Evolutionary conservation across 2,113 vertebrate genomes (phyloP).

Genomic region (Leucoraja erinaceus): DNA sequence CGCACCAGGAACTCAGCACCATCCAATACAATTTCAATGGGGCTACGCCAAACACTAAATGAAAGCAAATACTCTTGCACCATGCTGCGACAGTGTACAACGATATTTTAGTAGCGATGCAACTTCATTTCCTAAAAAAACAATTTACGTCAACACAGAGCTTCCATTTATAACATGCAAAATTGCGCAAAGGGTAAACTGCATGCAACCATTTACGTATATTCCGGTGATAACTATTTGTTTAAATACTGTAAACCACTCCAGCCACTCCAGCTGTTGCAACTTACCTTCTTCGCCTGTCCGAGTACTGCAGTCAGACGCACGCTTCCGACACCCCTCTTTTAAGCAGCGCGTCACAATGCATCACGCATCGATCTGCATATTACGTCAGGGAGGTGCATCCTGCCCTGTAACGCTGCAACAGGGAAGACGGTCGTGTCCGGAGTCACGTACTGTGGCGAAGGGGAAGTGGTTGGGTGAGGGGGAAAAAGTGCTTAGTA

Average conservation of each 20-base stretch:
- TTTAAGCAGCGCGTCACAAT: background rate
- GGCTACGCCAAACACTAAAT: background rate
- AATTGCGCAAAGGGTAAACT: background rate
- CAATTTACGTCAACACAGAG: too few species aligned
- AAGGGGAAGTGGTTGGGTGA: background rate
- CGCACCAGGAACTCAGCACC: background rate
- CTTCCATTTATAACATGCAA: background rate
- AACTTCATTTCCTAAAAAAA: background rate
- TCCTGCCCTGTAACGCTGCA: too few species aligned
- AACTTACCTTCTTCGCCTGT: background rate
- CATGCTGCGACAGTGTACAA: too few species aligned
- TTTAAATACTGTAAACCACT: background rate
- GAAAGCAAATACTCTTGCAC: too few species aligned
- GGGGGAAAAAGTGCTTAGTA: background rate
- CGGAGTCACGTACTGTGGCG: background rate
- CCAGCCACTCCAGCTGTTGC: too few species aligned
- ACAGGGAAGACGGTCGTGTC: background rate
- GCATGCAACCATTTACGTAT: background rate
- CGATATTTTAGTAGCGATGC: background rate
- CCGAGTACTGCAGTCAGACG: background rate
- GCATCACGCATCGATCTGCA: background rate
- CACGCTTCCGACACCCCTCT: fast-evolving
- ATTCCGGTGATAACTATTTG: background rate
- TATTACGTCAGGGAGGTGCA: background rate
- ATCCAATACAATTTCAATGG: background rate